Conservation (phyloP, 2,797 vertebrate genomes). For the Hemitrygon akajei region DNA sequence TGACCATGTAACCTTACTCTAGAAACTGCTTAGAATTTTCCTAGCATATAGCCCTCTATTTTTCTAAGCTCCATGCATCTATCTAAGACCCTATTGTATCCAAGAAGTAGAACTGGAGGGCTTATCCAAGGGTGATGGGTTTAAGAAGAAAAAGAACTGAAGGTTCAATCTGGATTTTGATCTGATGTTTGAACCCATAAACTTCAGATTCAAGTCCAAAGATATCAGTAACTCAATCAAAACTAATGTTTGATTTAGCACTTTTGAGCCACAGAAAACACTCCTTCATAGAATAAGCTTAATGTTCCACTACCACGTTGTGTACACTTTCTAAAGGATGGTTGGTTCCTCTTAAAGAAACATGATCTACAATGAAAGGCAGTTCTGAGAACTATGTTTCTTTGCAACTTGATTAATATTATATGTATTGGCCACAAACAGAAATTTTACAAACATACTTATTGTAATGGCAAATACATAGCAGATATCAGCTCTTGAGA, state of each 20-base stretch:
- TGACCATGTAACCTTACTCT: no score
- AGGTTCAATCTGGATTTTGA: not conserved
- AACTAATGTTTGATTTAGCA: not conserved
- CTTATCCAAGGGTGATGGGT: no score
- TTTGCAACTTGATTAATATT: not conserved
- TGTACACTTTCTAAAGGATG: not conserved
- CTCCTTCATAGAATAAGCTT: not conserved
- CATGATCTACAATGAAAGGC: not conserved
- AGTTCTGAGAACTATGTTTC: not conserved
- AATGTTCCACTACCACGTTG: not conserved
- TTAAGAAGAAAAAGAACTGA: not conserved
- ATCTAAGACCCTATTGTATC: no score
- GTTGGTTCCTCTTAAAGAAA: not conserved
- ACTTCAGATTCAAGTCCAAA: not conserved
- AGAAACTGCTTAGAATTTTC: no score
- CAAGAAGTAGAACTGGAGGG: no score
- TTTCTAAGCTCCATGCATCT: no score
- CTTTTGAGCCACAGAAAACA: not conserved
- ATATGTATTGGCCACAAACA: not conserved
- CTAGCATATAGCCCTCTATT: no score
- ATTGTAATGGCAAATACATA: not conserved
- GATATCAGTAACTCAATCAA: not conserved
- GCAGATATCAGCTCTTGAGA: not conserved
- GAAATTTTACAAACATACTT: not conserved
- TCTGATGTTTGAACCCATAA: not conserved